Percentiles rank a stretch among this genome's conserved stretches.
phyloP scores from a whole-genome alignment of 2,888 invertebrate genomes.

The Atethmia centrago region DNA sequence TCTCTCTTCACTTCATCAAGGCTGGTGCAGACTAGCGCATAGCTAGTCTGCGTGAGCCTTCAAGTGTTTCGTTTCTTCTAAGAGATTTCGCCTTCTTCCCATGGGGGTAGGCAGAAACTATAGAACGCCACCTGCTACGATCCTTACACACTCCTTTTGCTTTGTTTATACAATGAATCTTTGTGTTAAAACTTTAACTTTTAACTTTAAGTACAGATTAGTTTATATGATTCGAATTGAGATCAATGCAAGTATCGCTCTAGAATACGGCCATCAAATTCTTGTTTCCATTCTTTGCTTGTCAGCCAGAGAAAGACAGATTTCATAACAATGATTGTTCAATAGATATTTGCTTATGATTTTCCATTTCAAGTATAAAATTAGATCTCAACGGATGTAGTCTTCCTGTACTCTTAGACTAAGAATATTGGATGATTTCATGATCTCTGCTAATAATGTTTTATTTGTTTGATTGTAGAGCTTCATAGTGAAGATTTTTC shows the following conservation, averaged over 20 bases:
- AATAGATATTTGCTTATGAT: conserved; percentile 16
- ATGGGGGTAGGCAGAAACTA: no score
- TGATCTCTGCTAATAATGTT: conserved; percentile 10
- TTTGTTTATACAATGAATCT: background rate
- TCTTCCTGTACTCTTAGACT: conserved; percentile 35
- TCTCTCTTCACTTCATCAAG: background rate
- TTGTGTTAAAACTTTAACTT: background rate
- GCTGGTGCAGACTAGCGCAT: no score
- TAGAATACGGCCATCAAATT: background rate
- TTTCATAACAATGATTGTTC: conserved; percentile 31
- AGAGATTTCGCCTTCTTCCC: background rate
- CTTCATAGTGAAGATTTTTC: background rate
- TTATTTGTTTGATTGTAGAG: conserved; percentile 19
- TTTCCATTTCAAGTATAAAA: conserved; percentile 15
- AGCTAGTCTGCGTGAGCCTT: no score
- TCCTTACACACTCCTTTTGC: no score
- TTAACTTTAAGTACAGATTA: background rate
- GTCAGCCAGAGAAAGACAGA: background rate
- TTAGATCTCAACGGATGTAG: conserved; percentile 41
- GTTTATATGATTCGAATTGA: background rate
- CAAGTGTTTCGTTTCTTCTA: background rate
- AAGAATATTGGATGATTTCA: conserved; percentile 41
- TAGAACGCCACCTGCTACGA: no score
- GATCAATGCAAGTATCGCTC: background rate
- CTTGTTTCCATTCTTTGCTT: conserved; percentile 9